These are phyloP conservation scores for Cyclopterus lumpus DNA, from an alignment of 2,797 vertebrate species.

Conservation along the genomic window DNA sequence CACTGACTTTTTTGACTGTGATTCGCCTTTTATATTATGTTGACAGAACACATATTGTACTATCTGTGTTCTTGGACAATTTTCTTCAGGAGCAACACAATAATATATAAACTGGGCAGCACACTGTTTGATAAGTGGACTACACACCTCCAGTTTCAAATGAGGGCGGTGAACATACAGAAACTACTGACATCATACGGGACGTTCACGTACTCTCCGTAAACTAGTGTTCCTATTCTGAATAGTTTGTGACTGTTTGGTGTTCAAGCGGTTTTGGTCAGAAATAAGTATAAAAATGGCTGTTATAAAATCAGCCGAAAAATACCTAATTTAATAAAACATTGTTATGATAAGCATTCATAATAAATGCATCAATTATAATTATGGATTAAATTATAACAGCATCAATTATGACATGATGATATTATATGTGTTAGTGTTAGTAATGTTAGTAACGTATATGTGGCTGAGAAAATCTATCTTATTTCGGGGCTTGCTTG, in stretches of 20 bases:
- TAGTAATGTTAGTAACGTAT: not conserved
- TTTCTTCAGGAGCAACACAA: not conserved
- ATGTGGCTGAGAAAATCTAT: fast-evolving
- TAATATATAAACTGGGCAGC: not conserved
- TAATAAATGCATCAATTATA: not conserved
- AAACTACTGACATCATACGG: slow-evolving; percentile 44
- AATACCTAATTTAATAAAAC: not conserved
- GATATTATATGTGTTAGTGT: no score
- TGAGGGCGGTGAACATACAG: slow-evolving; percentile 46
- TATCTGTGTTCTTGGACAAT: fast-evolving
- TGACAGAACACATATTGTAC: not conserved
- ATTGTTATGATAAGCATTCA: no score
- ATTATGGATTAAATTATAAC: not conserved
- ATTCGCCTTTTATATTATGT: fast-evolving
- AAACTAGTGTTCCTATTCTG: not conserved
- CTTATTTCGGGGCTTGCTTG: fast-evolving
- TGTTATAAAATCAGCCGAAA: fast-evolving
- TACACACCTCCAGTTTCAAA: slow-evolving; percentile 67
- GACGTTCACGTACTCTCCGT: slow-evolving; percentile 26
- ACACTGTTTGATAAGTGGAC: not conserved
- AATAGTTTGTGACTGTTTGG: not conserved
- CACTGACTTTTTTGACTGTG: not conserved
- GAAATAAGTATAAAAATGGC: not conserved
- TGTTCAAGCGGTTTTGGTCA: not conserved
- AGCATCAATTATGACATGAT: fast-evolving